Evolutionary conservation across 1,140 invertebrate species (phyloP).

Genomic region (Drosophila punjabiensis): DNA sequence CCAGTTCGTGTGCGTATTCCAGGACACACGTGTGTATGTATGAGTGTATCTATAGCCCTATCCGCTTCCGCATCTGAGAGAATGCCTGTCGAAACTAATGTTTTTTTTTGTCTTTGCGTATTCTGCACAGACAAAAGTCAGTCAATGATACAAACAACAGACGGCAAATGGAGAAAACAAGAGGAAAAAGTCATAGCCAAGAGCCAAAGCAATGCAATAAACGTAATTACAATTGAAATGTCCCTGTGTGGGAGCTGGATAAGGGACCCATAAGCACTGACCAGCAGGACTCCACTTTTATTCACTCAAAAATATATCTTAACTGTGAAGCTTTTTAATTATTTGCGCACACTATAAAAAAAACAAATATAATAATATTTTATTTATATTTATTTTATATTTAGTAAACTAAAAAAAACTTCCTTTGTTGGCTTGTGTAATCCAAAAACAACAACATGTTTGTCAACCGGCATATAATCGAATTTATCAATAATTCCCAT

Average conservation of each 20-base stretch:
- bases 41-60: constrained; percentile 9
- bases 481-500: constrained; percentile 64
- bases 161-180: constrained; percentile 18
- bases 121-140: constrained; percentile 22
- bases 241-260: constrained; percentile 19
- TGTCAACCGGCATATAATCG: constrained; percentile 44
- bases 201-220: constrained; percentile 70
- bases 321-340: neutral
- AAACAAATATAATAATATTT: neutral
- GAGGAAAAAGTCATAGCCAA: constrained; percentile 43
- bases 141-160: constrained; percentile 40
- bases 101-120: constrained; percentile 8
- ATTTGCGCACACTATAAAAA: neutral
- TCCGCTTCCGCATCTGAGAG: neutral
- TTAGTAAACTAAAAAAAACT: too few species aligned
- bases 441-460: constrained; percentile 49
- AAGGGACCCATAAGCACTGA: neutral
- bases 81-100: constrained; percentile 31
- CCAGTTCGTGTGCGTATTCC: constrained; percentile 36
- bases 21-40: neutral
- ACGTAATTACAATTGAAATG: constrained; percentile 72
- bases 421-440: neutral
- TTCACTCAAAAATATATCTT: neutral
- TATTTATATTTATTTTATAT: too few species aligned
- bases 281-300: neutral